A percentile compares a stretch with the other conserved stretches of the same genome.
phyloP scores from a whole-genome alignment of 2,797 vertebrate species.

The Poeciliopsis paucimaculata region DNA sequence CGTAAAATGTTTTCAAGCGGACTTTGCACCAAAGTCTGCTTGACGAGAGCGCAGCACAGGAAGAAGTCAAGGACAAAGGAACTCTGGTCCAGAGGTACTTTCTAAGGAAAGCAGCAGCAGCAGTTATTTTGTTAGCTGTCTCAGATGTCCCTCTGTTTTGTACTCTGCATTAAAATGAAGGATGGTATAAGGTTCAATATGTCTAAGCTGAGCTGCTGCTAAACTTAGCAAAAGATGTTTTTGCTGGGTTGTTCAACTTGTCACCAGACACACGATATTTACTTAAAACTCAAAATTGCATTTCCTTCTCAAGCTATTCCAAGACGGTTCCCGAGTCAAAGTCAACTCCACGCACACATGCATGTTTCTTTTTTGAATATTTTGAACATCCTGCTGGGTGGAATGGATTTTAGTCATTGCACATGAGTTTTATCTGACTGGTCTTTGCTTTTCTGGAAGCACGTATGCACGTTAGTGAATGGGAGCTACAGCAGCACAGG shows the following conservation, averaged over 20 bases:
- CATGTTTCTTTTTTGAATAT: constrained; percentile 45
- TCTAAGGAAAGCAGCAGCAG: not conserved
- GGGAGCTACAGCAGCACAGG: constrained; percentile 60
- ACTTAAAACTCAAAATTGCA: constrained; percentile 23
- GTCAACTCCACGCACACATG: constrained; percentile 18
- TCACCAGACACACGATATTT: constrained; percentile 20
- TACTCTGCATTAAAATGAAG: not conserved
- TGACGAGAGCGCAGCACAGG: not conserved
- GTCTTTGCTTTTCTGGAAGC: constrained; percentile 65
- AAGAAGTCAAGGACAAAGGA: not conserved
- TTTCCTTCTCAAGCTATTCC: constrained; percentile 26
- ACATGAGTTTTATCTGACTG: constrained; percentile 44
- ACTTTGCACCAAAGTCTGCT: not conserved
- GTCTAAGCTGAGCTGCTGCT: not conserved
- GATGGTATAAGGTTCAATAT: not conserved
- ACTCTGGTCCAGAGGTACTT: not conserved
- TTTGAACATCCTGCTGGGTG: constrained; percentile 57
- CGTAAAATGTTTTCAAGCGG: not conserved
- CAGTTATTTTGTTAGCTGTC: not conserved
- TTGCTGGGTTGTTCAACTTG: constrained; percentile 17
- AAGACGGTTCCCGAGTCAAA: constrained; percentile 16
- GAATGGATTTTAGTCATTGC: constrained; percentile 53
- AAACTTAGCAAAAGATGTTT: not conserved
- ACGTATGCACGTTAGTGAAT: constrained; percentile 61
- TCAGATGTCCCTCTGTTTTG: not conserved